Percentiles rank a stretch among this genome's conserved stretches.
These are phyloP conservation scores for Lanius ludovicianus DNA, from an alignment of 2,113 vertebrate species.

Conservation along the genomic window DNA sequence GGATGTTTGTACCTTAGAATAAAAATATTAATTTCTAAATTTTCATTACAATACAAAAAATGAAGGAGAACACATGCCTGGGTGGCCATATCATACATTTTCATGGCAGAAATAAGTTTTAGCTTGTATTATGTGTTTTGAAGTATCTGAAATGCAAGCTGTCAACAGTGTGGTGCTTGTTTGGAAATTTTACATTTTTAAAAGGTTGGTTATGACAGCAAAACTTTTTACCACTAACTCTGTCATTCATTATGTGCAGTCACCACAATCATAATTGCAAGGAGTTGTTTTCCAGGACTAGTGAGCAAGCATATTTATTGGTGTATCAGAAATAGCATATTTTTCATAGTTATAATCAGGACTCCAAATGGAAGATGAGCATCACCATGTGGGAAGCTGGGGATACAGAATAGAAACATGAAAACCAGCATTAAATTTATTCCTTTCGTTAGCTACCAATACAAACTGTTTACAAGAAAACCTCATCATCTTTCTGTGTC, in stretches of 20 bases:
- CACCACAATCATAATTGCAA: constrained; percentile 51
- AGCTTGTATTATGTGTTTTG: not conserved
- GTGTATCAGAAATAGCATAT: constrained; percentile 59
- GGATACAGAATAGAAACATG: constrained; percentile 36
- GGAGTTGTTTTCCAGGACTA: constrained; percentile 24
- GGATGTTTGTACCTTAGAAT: not conserved
- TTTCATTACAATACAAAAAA: not conserved
- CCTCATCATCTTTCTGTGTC: not conserved
- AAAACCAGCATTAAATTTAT: constrained; percentile 21
- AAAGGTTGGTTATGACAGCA: constrained; percentile 14
- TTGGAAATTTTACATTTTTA: constrained; percentile 34
- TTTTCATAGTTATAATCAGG: constrained; percentile 47
- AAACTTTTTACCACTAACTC: constrained; percentile 23
- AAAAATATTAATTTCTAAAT: not conserved
- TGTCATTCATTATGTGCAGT: constrained; percentile 13
- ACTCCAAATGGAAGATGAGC: constrained; percentile 55
- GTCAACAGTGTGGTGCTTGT: not conserved
- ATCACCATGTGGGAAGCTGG: constrained; percentile 51
- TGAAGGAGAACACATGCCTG: not conserved
- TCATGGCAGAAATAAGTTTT: not conserved
- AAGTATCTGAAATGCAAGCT: not conserved
- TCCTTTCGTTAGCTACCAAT: not conserved
- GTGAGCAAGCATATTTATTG: constrained; percentile 34
- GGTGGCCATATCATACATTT: not conserved
- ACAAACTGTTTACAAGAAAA: constrained; percentile 56